phyloP scores from a whole-genome alignment of 2,113 vertebrate genomes.

The Peromyscus californicus region DNA sequence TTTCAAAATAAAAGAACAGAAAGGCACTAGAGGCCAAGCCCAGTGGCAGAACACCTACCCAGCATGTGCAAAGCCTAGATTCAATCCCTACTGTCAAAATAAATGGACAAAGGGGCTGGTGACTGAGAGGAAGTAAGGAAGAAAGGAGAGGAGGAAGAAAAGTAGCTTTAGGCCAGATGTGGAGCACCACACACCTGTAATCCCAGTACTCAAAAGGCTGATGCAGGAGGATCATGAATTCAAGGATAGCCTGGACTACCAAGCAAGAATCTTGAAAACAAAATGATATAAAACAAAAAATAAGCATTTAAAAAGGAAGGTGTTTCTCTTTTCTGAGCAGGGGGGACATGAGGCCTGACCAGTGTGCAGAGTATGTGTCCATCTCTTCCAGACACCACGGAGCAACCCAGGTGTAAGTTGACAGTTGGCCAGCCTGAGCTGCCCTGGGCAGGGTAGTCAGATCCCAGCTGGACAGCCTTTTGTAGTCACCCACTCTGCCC shows the following conservation, averaged over 20 bases:
- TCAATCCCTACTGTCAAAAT: neutral
- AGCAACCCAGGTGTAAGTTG: too few species aligned
- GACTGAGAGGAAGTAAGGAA: neutral
- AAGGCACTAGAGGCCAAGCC: neutral
- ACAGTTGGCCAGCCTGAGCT: neutral
- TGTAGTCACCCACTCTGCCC: neutral
- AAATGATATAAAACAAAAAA: neutral
- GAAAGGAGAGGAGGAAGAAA: neutral
- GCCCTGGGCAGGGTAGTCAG: neutral
- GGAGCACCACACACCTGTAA: neutral
- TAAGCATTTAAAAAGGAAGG: neutral
- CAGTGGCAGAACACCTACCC: neutral
- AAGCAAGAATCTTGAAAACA: neutral
- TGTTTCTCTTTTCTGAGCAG: neutral
- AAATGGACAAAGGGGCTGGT: neutral
- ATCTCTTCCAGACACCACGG: neutral
- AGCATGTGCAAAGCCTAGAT: neutral
- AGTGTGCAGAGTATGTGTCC: neutral
- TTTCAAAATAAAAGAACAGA: neutral
- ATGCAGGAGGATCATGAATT: neutral
- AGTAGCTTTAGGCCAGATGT: neutral
- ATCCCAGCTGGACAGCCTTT: rapidly evolving
- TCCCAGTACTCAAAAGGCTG: neutral
- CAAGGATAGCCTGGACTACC: neutral
- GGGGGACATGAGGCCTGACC: neutral